phyloP scores from a whole-genome alignment of 2,113 vertebrate species.

The Sander vitreus region DNA sequence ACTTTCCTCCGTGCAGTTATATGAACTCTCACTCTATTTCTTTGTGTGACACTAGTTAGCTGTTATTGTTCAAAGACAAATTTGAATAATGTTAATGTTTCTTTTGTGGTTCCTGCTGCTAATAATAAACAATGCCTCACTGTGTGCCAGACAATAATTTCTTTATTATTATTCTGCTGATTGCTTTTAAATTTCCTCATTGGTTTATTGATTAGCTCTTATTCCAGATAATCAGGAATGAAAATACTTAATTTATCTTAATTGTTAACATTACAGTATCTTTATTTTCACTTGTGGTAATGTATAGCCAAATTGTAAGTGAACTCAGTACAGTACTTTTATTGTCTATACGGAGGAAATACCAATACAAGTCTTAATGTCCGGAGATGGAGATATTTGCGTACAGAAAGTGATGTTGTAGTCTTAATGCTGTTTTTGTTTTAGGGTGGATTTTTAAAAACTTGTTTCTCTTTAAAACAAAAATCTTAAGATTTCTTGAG shows the following conservation, averaged over 20 bases:
- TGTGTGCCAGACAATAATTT: neutral
- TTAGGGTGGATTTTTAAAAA: neutral
- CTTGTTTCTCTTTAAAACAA: neutral
- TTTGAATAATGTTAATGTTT: neutral
- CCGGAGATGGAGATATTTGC: no score
- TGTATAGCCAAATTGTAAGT: no score
- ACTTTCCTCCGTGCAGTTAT: neutral
- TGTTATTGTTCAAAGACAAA: slow-evolving; percentile 1
- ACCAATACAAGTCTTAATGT: neutral
- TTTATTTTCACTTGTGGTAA: no score
- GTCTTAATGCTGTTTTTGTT: neutral
- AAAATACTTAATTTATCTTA: neutral
- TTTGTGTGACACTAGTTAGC: neutral
- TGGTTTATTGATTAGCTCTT: neutral
- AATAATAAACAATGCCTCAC: slow-evolving; percentile 12
- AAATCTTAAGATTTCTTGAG: no score
- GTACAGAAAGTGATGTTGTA: no score
- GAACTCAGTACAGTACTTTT: neutral
- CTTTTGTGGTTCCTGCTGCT: neutral
- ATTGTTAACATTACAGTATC: neutral
- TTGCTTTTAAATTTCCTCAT: neutral
- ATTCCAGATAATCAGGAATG: neutral
- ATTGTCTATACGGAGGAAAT: neutral
- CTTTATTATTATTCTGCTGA: neutral
- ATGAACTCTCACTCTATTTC: neutral